Conservation (phyloP, 1,140 invertebrate species). For the Tachypleus tridentatus region DNA sequence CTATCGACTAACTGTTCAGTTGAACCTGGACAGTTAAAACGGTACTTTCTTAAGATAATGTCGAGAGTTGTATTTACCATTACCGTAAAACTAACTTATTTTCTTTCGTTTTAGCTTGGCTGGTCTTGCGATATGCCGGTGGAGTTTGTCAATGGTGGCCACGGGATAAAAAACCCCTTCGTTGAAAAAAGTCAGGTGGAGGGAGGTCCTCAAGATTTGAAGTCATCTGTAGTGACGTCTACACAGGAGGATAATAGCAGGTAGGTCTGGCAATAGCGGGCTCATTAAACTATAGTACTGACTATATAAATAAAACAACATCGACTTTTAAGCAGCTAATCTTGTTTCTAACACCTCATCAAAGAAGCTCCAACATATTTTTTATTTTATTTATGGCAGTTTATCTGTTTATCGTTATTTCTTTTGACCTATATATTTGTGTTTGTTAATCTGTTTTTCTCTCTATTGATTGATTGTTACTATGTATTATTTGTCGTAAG, state of each 20-base stretch:
- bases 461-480: background rate
- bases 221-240: too few relatives aligned
- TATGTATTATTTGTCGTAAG: background rate
- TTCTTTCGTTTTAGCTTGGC: constrained; percentile 50
- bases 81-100: background rate
- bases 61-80: too few relatives aligned
- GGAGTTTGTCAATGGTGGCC: constrained; percentile 97
- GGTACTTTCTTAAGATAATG: too few relatives aligned
- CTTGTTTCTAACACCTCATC: background rate
- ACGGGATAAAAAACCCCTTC: constrained; percentile 96
- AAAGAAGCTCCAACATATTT: background rate
- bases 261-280: background rate
- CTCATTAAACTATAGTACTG: background rate
- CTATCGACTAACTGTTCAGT: too few relatives aligned
- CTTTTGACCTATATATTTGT: background rate
- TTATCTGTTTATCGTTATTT: background rate
- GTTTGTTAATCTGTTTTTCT: background rate
- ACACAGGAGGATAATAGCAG: too few relatives aligned
- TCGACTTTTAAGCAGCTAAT: background rate
- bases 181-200: constrained; percentile 35
- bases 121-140: constrained; percentile 61
- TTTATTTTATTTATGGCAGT: background rate
- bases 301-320: constrained; percentile 1
- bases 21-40: too few relatives aligned
- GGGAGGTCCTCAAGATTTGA: background rate